phyloP scores from a whole-genome alignment of 2,113 vertebrate species.

The Mustela lutreola region DNA sequence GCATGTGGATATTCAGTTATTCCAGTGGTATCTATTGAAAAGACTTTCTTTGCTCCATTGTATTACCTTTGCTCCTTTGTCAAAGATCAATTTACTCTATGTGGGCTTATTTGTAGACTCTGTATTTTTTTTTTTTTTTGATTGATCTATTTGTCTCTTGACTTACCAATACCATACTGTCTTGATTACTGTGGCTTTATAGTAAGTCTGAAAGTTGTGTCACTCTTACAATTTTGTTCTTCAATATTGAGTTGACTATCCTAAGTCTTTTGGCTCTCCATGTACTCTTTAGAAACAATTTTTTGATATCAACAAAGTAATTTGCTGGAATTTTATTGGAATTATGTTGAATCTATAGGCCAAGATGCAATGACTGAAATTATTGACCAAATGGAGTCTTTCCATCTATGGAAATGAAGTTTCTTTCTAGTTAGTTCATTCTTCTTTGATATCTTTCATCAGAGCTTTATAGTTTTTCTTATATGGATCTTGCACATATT shows the following conservation, averaged over 20 bases:
- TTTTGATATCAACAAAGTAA: background rate
- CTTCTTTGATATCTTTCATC: background rate
- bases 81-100: background rate
- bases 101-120: background rate
- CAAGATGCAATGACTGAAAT: background rate
- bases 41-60: background rate
- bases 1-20: background rate
- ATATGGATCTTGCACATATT: background rate
- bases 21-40: background rate
- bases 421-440: background rate
- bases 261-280: background rate
- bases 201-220: background rate
- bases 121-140: background rate
- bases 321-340: background rate
- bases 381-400: background rate
- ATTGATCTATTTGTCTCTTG: background rate
- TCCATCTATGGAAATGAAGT: background rate
- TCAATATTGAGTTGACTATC: background rate
- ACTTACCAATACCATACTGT: background rate
- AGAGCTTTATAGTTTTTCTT: background rate
- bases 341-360: background rate
- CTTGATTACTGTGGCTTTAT: background rate
- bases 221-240: background rate
- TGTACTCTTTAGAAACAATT: background rate
- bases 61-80: background rate